phyloP scores from a whole-genome alignment of 2,888 invertebrate species.

The Nysson spinosus region DNA sequence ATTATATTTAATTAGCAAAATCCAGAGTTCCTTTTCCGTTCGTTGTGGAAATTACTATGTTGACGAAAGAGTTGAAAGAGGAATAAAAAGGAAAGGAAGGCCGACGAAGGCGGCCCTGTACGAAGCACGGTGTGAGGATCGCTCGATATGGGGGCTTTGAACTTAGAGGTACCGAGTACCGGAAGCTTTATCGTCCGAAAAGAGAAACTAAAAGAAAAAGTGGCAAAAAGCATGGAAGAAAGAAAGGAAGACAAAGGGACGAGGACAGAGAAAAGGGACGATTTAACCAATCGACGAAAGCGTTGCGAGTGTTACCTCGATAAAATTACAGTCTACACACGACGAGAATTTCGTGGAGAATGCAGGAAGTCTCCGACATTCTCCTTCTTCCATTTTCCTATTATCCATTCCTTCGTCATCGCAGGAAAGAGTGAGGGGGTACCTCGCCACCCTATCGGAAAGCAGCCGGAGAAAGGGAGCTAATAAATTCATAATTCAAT shows the following conservation, averaged over 20 bases:
- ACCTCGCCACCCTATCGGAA: constrained; percentile 48
- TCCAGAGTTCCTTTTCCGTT: constrained; percentile 22
- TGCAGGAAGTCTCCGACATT: constrained; percentile 41
- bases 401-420: not conserved
- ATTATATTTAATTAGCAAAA: constrained; percentile 34
- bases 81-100: not conserved
- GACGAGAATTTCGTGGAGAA: constrained; percentile 36
- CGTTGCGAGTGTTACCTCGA: constrained; percentile 57
- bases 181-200: constrained; percentile 37
- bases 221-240: constrained; percentile 14
- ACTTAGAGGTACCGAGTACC: constrained; percentile 29
- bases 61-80: constrained; percentile 20
- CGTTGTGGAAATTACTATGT: constrained; percentile 25
- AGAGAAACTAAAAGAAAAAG: constrained; percentile 23
- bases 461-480: constrained; percentile 50
- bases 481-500: constrained; percentile 75
- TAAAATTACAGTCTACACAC: constrained; percentile 55
- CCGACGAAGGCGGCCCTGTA: not conserved
- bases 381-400: constrained; percentile 12
- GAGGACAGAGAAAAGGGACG: constrained; percentile 28
- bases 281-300: constrained; percentile 51
- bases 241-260: not conserved
- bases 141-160: constrained; percentile 52
- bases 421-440: constrained; percentile 39
- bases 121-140: constrained; percentile 17